Conservation (phyloP, 2,888 invertebrate species). For the Strigamia transsilvanica region DNA sequence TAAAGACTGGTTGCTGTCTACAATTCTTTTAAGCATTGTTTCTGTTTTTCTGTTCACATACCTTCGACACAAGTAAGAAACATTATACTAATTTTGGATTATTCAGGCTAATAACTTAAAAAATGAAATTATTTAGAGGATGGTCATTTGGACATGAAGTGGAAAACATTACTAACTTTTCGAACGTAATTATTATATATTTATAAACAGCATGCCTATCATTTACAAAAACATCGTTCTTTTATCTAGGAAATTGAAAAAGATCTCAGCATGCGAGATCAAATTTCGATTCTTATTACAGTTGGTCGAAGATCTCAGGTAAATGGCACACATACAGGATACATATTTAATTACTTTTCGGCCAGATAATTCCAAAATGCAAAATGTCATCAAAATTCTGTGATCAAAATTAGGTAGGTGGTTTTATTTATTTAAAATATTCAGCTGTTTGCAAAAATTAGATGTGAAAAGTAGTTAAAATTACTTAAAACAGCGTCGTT, state of each 20-base stretch:
- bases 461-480: too few species aligned
- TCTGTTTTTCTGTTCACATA: not conserved
- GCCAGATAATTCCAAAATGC: too few species aligned
- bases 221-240: not conserved
- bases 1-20: not conserved
- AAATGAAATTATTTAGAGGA: not conserved
- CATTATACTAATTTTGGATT: too few species aligned
- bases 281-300: not conserved
- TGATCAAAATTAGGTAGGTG: too few species aligned
- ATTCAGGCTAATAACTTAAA: too few species aligned
- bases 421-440: too few species aligned
- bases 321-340: not conserved
- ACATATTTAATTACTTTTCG: too few species aligned
- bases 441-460: too few species aligned
- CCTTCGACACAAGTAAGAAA: constrained; percentile 10
- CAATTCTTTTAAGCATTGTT: not conserved
- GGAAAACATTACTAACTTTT: not conserved
- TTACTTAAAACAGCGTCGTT: too few species aligned
- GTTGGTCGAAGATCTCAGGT: not conserved
- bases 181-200: not conserved
- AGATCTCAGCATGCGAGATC: not conserved
- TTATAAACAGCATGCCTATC: not conserved
- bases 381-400: too few species aligned
- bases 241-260: not conserved
- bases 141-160: not conserved